These are phyloP conservation scores for Pristionchus arcanus DNA, from an alignment of 2,888 invertebrate genomes.

Conservation along the genomic window DNA sequence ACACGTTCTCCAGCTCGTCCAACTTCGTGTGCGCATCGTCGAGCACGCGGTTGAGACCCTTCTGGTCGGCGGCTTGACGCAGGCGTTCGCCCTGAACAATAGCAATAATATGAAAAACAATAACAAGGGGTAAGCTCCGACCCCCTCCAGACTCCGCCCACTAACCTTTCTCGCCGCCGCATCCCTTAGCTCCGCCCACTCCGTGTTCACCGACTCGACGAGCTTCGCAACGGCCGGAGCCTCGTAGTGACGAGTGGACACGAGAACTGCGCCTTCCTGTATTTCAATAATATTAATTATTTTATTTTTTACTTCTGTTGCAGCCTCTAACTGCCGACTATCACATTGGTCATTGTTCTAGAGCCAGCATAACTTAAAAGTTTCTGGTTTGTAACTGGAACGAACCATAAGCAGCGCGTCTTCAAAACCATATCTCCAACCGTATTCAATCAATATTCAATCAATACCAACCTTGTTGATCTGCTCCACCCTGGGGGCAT, in stretches of 20 bases:
- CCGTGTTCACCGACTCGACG: slow-evolving; percentile 86
- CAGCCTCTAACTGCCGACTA: too few relatives aligned
- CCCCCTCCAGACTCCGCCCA: slow-evolving; percentile 87
- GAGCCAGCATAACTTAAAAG: too few relatives aligned
- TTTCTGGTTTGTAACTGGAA: too few relatives aligned
- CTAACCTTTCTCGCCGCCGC: slow-evolving; percentile 84
- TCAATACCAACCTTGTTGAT: slow-evolving; percentile 78
- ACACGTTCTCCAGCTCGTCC: slow-evolving; percentile 88
- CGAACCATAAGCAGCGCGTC: too few relatives aligned
- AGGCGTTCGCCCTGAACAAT: slow-evolving; percentile 85
- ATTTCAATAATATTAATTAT: slow-evolving; percentile 39
- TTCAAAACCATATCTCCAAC: too few relatives aligned
- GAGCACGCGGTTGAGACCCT: slow-evolving; percentile 84
- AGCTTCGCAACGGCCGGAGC: slow-evolving; percentile 86
- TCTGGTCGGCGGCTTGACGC: slow-evolving; percentile 91
- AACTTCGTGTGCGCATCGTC: slow-evolving; percentile 92
- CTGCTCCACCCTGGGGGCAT: slow-evolving; percentile 80
- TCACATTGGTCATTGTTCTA: too few relatives aligned
- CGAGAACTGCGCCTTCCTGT: slow-evolving; percentile 86
- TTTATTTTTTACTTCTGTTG: too few relatives aligned
- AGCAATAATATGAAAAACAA: neutral
- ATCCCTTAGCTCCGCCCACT: slow-evolving; percentile 88
- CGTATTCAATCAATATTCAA: neutral
- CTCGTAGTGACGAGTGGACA: slow-evolving; percentile 86
- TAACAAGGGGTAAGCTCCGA: too few relatives aligned